These are phyloP conservation scores for Drosophila seclusa DNA, from an alignment of 2,888 invertebrate species.

Conservation along the genomic window DNA sequence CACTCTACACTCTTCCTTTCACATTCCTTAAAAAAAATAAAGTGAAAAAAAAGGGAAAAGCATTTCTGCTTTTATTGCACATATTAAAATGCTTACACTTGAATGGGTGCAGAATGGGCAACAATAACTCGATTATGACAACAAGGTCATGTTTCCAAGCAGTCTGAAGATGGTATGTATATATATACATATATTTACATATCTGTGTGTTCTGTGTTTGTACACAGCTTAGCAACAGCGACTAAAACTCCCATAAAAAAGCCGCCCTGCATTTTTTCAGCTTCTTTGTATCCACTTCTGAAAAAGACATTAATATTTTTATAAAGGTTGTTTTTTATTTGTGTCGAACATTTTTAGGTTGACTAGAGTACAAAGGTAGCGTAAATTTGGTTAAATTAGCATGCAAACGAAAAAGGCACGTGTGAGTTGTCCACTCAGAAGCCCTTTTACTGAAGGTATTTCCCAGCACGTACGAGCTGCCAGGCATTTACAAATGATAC, in stretches of 20 bases:
- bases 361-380: constrained; percentile 13
- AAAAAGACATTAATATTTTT: neutral
- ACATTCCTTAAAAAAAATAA: neutral
- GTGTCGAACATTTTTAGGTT: constrained; percentile 8
- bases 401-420: constrained; percentile 26
- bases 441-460: neutral
- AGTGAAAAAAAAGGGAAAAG: neutral
- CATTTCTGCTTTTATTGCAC: constrained; percentile 57
- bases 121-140: constrained; percentile 68
- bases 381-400: constrained; percentile 25
- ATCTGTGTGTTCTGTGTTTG: neutral
- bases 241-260: neutral
- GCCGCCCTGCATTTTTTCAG: neutral
- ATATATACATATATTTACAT: neutral
- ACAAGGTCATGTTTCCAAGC: constrained; percentile 44
- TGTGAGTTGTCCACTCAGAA: constrained; percentile 1
- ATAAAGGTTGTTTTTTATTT: neutral
- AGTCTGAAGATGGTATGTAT: constrained; percentile 3
- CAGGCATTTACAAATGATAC: constrained; percentile 33
- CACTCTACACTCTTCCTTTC: neutral
- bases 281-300: neutral
- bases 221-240: constrained; percentile 4
- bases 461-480: constrained; percentile 26
- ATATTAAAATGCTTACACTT: constrained; percentile 77
- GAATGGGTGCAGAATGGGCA: constrained; percentile 51